Evolutionary conservation across 2,113 vertebrate species (phyloP), one percentile per base, ranked within the genome.

Genomic region (Mus musculus): DNA sequence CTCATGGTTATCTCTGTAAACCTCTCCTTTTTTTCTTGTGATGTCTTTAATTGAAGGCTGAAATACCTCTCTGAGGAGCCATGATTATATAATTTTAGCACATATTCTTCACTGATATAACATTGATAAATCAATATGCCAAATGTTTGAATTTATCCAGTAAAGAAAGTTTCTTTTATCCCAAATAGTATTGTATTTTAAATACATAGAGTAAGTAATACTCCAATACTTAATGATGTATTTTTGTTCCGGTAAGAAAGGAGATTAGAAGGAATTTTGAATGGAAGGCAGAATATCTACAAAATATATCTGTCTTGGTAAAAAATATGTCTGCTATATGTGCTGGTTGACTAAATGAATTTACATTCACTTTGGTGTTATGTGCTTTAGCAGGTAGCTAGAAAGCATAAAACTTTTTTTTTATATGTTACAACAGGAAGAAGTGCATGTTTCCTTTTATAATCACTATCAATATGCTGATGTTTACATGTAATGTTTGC

Each of bases 31-130:
- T 85, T 36, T 36, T 42, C 80, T 8, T 80, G 75, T 33, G 3
- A 73, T 89, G 9, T 46, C 71, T 92, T 76, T 59, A 54, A 82
- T 36, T 75, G 36, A 80, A 69, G 81, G 42, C 54, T 56, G 36
- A 75, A 87, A 76, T 61, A 42, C 69, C 67, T 89, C 11, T 73
- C 19, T 85, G 76, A 73, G 14, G 61, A 92, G 33, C 36, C 13
- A 85, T 76, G 28, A 42, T 6, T 72, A 61, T 88, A 63, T 63
- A 3, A 61, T 36, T 88, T 1, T 52, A 76, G 9, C 28, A 77
- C 16, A 49, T 56, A 77, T 86, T 86, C 63, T 91, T 91, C 69
- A 61, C 24, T 86, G 22, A 36, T 6, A 54, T 95, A 54, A 95
- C 76, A 71, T 56, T 33, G 19, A 42, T 11, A 30, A 89, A 71